Evolutionary conservation across 2,113 vertebrate species (phyloP), one percentile per base, ranked within the genome.

Genomic region (Cephalopterus ornatus): DNA sequence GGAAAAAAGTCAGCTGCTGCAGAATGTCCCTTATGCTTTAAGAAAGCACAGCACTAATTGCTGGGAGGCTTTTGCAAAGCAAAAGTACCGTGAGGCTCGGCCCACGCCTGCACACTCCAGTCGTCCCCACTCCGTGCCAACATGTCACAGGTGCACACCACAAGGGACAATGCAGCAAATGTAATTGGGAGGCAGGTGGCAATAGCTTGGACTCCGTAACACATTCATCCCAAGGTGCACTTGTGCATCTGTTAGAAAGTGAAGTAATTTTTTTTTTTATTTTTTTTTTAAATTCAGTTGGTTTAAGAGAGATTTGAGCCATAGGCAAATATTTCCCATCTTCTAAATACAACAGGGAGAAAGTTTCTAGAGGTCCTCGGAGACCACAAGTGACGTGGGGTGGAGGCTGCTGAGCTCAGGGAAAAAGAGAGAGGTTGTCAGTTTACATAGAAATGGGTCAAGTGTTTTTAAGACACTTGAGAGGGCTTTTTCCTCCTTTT

Each of bases 111-210:
- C 75, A 85, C 74, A 28, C 92, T 92, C 93, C 81, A 88, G 85
- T 88, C 49, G 24, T 85, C 95, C 95, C 85, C 0, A 1, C 83
- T 95, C 82, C 0, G 77, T 96, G 96, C 97, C 94, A 96, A 63
- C 89, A 78, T 97, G 96, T 95, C 96, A 96, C 96, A 96, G 96
- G 97, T 96, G 97, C 95, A 75, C 89, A 62, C 95, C 97, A 96
- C 93, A 84, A 97, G 96, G 96, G 96, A 97, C 90, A 71, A 68
- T 72, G 91, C 94, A 93, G 95, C 93, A 97, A 96, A 97, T 95
- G 96, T 96, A 94, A 96, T 95, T 94, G 95, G 95, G 93, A 97
- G 96, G 94, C 97, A 96, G 97, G 96, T 97, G 97, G 96, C 13
- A 70, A 70, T 85, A 74, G 86, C 95, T 95, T 95, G 89, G 94